A percentile compares a stretch with the other conserved stretches of the same genome.
These are phyloP conservation scores for Bedellia somnulentella DNA, from an alignment of 2,888 invertebrate species.

Conservation along the genomic window DNA sequence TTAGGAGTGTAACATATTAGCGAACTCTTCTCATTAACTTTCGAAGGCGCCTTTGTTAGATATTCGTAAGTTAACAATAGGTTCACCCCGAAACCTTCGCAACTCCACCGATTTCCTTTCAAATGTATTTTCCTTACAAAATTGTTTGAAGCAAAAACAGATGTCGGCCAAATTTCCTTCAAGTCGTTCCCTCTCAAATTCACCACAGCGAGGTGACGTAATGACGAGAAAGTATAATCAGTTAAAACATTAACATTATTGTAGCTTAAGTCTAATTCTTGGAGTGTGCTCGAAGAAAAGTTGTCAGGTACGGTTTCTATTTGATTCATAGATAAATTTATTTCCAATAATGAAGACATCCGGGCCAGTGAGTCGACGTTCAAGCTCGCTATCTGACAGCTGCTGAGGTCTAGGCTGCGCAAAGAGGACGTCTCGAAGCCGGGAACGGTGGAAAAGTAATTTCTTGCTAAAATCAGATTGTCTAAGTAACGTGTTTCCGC, in stretches of 20 bases:
- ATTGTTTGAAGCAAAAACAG: constrained; percentile 63
- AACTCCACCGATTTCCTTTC: constrained; percentile 77
- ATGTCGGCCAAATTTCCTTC: constrained; percentile 62
- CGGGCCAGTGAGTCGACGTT: constrained; percentile 48
- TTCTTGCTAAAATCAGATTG: constrained; percentile 65
- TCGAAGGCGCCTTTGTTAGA: constrained; percentile 57
- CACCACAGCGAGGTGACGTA: constrained; percentile 65
- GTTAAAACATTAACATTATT: constrained; percentile 63
- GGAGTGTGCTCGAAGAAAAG: constrained; percentile 61
- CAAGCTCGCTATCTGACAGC: constrained; percentile 64
- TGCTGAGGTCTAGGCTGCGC: constrained; percentile 59
- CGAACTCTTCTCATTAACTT: constrained; percentile 33
- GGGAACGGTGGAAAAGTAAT: constrained; percentile 63
- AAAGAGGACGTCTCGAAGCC: constrained; percentile 60
- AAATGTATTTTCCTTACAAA: constrained; percentile 62
- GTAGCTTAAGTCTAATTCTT: constrained; percentile 60
- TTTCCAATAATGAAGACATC: constrained; percentile 57
- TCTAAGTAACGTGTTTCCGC: constrained; percentile 56
- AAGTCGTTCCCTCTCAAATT: constrained; percentile 74
- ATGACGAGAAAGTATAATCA: constrained; percentile 62
- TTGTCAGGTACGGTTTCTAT: constrained; percentile 63
- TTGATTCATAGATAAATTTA: constrained; percentile 69
- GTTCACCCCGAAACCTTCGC: constrained; percentile 64
- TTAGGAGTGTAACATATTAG: constrained; percentile 70
- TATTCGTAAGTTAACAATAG: constrained; percentile 64